A percentile compares a stretch with the other conserved stretches of the same genome.
Evolutionary conservation across 2,113 vertebrate genomes (phyloP).

Genomic region (Syrrhaptes paradoxus): DNA sequence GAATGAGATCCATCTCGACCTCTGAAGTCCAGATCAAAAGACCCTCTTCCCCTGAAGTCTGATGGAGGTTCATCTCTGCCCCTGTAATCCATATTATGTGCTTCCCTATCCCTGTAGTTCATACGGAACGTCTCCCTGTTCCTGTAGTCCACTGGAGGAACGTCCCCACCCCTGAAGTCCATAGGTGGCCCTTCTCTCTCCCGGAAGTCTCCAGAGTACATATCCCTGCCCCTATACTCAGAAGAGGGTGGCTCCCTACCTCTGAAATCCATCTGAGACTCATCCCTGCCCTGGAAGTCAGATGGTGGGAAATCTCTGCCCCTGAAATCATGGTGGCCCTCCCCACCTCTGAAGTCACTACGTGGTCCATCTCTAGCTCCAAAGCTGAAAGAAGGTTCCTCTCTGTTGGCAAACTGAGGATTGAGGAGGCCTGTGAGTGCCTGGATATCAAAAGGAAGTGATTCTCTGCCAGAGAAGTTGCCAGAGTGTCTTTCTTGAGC

Average conservation of each 20-base stretch:
- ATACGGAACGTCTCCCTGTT: slow-evolving; percentile 81
- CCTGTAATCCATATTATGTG: slow-evolving; percentile 86
- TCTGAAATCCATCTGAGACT: slow-evolving; percentile 78
- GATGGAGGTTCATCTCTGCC: slow-evolving; percentile 82
- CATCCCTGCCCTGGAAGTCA: slow-evolving; percentile 78
- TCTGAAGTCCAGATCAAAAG: slow-evolving; percentile 86
- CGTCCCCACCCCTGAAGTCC: slow-evolving; percentile 81
- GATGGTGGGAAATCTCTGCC: slow-evolving; percentile 74
- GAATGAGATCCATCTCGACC: slow-evolving; percentile 81
- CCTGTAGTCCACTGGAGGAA: slow-evolving; percentile 79
- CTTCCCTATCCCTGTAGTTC: slow-evolving; percentile 84
- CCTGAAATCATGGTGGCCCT: slow-evolving; percentile 78
- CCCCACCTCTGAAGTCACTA: slow-evolving; percentile 82
- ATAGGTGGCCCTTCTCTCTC: slow-evolving; percentile 77
- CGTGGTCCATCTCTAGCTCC: slow-evolving; percentile 84
- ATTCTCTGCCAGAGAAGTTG: slow-evolving; percentile 87
- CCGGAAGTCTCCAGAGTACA: slow-evolving; percentile 75
- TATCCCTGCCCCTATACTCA: slow-evolving; percentile 62
- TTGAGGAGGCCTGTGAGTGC: slow-evolving; percentile 78
- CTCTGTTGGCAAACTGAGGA: slow-evolving; percentile 83
- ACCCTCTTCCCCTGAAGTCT: slow-evolving; percentile 83
- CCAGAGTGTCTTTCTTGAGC: slow-evolving; percentile 87
- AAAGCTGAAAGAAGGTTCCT: slow-evolving; percentile 85
- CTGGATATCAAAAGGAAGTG: slow-evolving; percentile 86
- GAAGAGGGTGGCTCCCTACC: slow-evolving; percentile 67